These are phyloP conservation scores for Callosobruchus maculatus DNA, from an alignment of 2,888 invertebrate genomes.

Conservation along the genomic window DNA sequence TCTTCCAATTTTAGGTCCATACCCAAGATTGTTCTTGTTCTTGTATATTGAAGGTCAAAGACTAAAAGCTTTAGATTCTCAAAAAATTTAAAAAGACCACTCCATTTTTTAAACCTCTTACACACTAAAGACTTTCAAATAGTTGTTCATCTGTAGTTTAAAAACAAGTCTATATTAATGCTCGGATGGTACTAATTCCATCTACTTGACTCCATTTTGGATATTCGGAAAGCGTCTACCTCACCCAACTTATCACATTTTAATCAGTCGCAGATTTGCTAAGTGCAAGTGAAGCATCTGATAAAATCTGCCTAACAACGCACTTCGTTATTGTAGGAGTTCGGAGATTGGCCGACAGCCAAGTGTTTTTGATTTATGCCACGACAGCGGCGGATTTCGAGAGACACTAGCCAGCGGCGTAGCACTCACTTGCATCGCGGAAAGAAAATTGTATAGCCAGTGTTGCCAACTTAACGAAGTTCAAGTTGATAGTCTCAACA, in stretches of 20 bases:
- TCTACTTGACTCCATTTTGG: neutral
- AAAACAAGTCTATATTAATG: no score
- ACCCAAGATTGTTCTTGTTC: no score
- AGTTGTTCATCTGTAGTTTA: no score
- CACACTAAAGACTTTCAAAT: no score
- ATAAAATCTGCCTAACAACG: neutral
- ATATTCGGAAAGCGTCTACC: neutral
- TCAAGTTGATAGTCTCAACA: neutral
- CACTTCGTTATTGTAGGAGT: conserved; percentile 18
- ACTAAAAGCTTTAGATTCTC: no score
- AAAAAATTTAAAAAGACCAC: no score
- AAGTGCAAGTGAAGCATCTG: neutral
- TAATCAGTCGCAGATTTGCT: neutral
- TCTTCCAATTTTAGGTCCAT: no score
- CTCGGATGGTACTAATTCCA: no score
- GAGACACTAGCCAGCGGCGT: conserved; percentile 35
- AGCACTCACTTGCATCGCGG: neutral
- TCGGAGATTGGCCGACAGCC: conserved; percentile 34
- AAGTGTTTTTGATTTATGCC: conserved; percentile 41
- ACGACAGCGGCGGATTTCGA: conserved; percentile 42
- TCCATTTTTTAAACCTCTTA: no score
- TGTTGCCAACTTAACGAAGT: neutral
- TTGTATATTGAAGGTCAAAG: no score
- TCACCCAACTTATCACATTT: neutral
- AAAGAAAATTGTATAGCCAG: neutral